Conservation (phyloP, 2,113 vertebrate genomes). For the Tricholaema leucomelas region DNA sequence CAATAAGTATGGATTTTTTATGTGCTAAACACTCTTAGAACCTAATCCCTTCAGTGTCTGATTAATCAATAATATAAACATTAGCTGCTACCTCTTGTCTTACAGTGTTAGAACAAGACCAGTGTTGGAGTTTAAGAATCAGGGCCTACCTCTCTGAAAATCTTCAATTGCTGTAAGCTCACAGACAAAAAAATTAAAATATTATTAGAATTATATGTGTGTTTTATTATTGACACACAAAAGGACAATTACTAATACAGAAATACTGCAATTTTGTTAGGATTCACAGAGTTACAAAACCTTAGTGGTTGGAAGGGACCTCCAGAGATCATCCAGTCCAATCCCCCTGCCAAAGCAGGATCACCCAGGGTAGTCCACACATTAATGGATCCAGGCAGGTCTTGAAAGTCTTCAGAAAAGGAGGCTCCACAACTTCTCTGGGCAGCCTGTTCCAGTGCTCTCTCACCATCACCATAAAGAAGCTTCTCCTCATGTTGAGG, state of each 20-base stretch:
- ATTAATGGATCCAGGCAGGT: too few relatives aligned
- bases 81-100: slow-evolving; percentile 27
- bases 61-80: slow-evolving; percentile 63
- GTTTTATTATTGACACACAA: not conserved
- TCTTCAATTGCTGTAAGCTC: not conserved
- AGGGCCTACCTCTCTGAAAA: not conserved
- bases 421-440: too few relatives aligned
- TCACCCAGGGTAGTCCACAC: too few relatives aligned
- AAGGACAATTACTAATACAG: not conserved
- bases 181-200: not conserved
- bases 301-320: too few relatives aligned
- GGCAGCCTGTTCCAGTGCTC: too few relatives aligned
- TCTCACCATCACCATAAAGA: too few relatives aligned
- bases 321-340: too few relatives aligned
- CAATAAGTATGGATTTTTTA: slow-evolving; percentile 54
- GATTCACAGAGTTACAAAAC: not conserved
- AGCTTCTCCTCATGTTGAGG: too few relatives aligned
- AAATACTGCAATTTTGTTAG: not conserved
- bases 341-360: too few relatives aligned
- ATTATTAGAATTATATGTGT: not conserved
- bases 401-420: too few relatives aligned
- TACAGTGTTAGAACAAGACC: not conserved
- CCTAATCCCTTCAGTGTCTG: slow-evolving; percentile 30
- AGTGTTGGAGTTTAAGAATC: slow-evolving; percentile 1
- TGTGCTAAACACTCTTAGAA: slow-evolving; percentile 37